phyloP scores from a whole-genome alignment of 64 coral and sea anemone genomes.

The Exaiptasia diaphana region DNA sequence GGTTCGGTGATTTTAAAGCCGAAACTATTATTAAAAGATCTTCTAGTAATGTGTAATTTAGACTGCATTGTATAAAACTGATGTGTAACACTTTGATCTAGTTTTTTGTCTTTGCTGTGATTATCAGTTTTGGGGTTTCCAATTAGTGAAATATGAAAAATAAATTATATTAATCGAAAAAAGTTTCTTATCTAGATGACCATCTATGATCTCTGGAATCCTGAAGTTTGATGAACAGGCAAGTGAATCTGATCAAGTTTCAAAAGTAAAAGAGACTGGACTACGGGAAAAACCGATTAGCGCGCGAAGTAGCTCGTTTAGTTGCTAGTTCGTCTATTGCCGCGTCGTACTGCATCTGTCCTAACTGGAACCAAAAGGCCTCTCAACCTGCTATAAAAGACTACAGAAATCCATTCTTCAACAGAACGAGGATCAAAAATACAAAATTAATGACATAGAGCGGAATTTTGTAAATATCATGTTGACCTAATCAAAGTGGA shows the following conservation, averaged over 20 bases:
- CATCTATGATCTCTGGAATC: background rate
- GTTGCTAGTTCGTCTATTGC: too few species aligned
- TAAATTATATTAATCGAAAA: constrained; percentile 6
- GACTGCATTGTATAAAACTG: too few species aligned
- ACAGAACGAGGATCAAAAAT: constrained; percentile 24
- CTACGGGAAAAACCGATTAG: too few species aligned
- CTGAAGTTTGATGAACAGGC: constrained; percentile 4
- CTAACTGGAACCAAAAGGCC: background rate
- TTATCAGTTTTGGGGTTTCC: constrained; percentile 15
- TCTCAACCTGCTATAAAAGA: background rate
- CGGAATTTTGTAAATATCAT: constrained; percentile 90
- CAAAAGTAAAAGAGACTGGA: too few species aligned
- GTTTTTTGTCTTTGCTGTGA: background rate
- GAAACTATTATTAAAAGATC: too few species aligned
- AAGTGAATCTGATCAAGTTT: background rate
- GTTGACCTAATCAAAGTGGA: constrained; percentile 68
- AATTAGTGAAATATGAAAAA: constrained; percentile 11
- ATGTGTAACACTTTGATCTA: too few species aligned
- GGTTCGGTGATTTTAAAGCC: too few species aligned
- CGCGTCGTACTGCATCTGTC: constrained; percentile 3
- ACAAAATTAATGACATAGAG: constrained; percentile 81
- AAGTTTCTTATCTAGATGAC: background rate
- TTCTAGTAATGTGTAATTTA: too few species aligned
- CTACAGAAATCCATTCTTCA: background rate
- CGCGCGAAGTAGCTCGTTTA: too few species aligned